A percentile compares a stretch with the other conserved stretches of the same genome.
Evolutionary conservation across 2,888 invertebrate genomes (phyloP).

Genomic region (Cacoxenus indagator): DNA sequence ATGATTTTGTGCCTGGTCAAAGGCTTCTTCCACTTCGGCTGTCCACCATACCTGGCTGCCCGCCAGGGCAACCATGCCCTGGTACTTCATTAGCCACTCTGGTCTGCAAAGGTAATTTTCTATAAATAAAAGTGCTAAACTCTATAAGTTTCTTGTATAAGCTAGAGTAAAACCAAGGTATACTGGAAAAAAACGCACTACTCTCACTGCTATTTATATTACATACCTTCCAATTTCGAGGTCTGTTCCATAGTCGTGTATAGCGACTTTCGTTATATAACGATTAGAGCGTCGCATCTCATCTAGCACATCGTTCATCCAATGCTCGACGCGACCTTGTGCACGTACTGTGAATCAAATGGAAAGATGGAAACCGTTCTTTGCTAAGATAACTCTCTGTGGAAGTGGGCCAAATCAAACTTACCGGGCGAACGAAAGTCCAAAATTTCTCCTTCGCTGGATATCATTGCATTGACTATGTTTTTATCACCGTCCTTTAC

Average conservation of each 20-base stretch:
- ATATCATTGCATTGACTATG: constrained; percentile 86
- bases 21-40: constrained; percentile 93
- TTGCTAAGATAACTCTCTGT: too few relatives aligned
- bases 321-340: constrained; percentile 89
- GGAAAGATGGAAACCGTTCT: too few relatives aligned
- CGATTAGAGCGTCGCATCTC: constrained; percentile 90
- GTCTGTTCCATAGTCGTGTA: constrained; percentile 87
- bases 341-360: constrained; percentile 73
- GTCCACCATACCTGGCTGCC: constrained; percentile 97
- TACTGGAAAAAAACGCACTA: constrained; percentile 37
- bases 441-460: constrained; percentile 90
- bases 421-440: constrained; percentile 77
- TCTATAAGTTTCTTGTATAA: constrained; percentile 51
- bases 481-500: constrained; percentile 77
- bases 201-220: too few relatives aligned
- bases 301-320: constrained; percentile 88
- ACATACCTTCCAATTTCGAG: constrained; percentile 75
- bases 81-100: constrained; percentile 91
- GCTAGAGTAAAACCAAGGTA: too few relatives aligned
- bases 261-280: constrained; percentile 87
- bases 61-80: constrained; percentile 88
- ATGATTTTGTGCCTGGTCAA: constrained; percentile 74
- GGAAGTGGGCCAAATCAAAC: too few relatives aligned
- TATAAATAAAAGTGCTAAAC: constrained; percentile 53
- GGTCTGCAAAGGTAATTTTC: constrained; percentile 73